phyloP scores from a whole-genome alignment of 2,113 vertebrate species.

The Tachuris rubrigastra region DNA sequence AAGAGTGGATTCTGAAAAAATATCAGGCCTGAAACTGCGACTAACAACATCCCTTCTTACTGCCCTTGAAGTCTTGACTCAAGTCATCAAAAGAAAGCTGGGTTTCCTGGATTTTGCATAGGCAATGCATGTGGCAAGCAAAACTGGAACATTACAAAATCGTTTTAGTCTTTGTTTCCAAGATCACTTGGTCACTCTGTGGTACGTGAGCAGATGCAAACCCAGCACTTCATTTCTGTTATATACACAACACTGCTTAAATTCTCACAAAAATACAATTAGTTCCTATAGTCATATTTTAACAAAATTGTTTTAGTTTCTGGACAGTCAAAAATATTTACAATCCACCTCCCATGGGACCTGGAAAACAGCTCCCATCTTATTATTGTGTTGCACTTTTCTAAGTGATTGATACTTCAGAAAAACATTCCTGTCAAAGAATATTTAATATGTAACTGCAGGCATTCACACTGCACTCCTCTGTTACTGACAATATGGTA shows the following conservation, averaged over 20 bases:
- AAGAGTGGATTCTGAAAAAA: background rate
- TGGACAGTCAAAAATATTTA: background rate
- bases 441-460: background rate
- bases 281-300: background rate
- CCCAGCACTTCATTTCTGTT: background rate
- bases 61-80: background rate
- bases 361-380: background rate
- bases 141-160: background rate
- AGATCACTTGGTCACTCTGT: background rate
- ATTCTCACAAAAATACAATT: background rate
- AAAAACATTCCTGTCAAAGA: background rate
- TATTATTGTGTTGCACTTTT: background rate
- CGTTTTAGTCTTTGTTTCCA: background rate
- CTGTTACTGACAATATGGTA: background rate
- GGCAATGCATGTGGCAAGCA: background rate
- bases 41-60: background rate
- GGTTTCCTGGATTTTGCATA: background rate
- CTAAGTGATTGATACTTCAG: background rate
- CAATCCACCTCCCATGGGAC: background rate
- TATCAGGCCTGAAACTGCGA: background rate
- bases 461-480: background rate
- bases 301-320: background rate
- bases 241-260: background rate
- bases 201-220: background rate
- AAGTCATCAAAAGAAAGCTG: background rate